A percentile compares a stretch with the other conserved stretches of the same genome.
Evolutionary conservation across 2,113 vertebrate species (phyloP).

Genomic region (Epinephelus moara): DNA sequence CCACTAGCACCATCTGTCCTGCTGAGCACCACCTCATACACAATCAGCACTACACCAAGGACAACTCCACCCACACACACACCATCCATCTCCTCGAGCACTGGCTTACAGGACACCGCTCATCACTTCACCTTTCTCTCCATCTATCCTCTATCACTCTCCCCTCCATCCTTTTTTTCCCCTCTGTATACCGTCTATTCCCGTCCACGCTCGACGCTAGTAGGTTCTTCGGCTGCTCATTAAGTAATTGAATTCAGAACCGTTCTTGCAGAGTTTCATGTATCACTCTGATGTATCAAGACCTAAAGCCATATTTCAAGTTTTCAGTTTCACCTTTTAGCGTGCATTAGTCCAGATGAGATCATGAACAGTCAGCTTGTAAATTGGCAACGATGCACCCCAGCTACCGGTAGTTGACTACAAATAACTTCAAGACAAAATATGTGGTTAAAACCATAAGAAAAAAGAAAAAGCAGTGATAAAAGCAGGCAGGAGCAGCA

Average conservation of each 20-base stretch:
- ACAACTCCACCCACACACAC: slow-evolving; percentile 76
- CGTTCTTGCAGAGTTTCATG: slow-evolving; percentile 40
- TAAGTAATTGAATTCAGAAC: slow-evolving; percentile 54
- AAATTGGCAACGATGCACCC: slow-evolving; percentile 19
- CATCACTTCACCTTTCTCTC: slow-evolving; percentile 72
- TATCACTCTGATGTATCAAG: slow-evolving; percentile 52
- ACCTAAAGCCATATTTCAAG: slow-evolving; percentile 45
- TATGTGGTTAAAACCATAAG: neutral
- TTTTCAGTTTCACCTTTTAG: slow-evolving; percentile 42
- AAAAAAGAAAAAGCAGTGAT: neutral
- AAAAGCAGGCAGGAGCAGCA: slow-evolving; percentile 14
- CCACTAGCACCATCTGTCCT: slow-evolving; percentile 83
- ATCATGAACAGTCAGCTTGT: slow-evolving; percentile 26
- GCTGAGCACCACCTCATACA: slow-evolving; percentile 77
- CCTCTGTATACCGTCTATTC: slow-evolving; percentile 4
- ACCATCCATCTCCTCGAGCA: slow-evolving; percentile 73
- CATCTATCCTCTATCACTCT: slow-evolving; percentile 60
- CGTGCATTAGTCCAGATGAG: slow-evolving; percentile 39
- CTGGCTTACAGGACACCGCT: slow-evolving; percentile 65
- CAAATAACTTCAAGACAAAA: slow-evolving; percentile 23
- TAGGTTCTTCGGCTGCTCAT: slow-evolving; percentile 59
- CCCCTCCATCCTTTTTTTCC: neutral
- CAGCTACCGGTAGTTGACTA: slow-evolving; percentile 12
- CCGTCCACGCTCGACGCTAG: slow-evolving; percentile 4
- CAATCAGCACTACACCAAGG: slow-evolving; percentile 80